Evolutionary conservation across 2,888 invertebrate species (phyloP).

Genomic region (Micropterix aruncella): DNA sequence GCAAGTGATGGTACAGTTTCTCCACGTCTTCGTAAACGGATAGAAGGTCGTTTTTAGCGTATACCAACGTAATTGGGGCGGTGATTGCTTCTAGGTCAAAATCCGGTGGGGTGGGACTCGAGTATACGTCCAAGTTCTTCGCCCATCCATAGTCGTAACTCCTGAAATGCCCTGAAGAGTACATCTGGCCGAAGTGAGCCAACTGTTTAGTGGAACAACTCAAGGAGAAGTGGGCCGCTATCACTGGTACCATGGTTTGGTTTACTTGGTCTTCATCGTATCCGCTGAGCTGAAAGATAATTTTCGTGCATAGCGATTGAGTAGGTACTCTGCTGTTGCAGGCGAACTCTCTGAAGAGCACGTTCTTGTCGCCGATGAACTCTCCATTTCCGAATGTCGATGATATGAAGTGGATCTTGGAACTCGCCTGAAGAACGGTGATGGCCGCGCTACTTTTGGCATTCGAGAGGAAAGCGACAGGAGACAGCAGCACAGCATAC

Average conservation of each 20-base stretch:
- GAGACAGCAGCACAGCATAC: not conserved
- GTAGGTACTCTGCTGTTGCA: not conserved
- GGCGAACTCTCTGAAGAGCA: not conserved
- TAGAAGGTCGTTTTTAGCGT: not conserved
- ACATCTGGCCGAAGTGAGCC: slow-evolving; percentile 24
- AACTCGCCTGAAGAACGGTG: not conserved
- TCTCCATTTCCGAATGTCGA: not conserved
- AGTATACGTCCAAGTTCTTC: not conserved
- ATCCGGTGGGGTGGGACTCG: not conserved
- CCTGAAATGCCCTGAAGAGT: not conserved
- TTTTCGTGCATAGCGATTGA: not conserved
- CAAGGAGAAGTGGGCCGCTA: slow-evolving; percentile 26
- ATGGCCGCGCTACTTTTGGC: not conserved
- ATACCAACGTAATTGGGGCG: not conserved
- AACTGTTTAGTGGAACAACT: slow-evolving; percentile 26
- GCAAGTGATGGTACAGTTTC: not conserved
- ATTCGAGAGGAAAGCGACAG: not conserved
- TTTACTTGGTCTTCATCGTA: not conserved
- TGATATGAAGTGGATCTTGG: not conserved
- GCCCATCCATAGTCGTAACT: not conserved
- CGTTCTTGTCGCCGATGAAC: not conserved
- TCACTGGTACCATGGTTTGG: slow-evolving; percentile 27
- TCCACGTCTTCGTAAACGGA: not conserved
- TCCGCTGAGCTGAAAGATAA: not conserved
- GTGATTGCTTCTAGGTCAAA: not conserved